A percentile compares a stretch with the other conserved stretches of the same genome.
Conservation (phyloP, 2,888 invertebrate genomes). For the Torymus tubicola region DNA sequence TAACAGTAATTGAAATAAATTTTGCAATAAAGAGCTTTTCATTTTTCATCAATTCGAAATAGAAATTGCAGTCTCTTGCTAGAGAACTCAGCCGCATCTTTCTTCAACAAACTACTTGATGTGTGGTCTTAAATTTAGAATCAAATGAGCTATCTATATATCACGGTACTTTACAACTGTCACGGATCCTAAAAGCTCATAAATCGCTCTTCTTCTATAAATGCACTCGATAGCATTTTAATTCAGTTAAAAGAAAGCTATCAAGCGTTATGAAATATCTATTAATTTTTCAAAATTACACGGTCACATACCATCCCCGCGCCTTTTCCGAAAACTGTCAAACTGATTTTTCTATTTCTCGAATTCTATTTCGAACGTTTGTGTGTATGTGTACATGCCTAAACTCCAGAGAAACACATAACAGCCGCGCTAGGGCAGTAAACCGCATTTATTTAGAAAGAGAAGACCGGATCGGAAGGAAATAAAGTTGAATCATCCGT, state of each 20-base stretch:
- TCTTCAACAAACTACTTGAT: too few relatives aligned
- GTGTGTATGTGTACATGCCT: not conserved
- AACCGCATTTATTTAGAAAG: not conserved
- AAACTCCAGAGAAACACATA: too few relatives aligned
- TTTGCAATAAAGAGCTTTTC: too few relatives aligned
- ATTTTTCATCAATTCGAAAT: too few relatives aligned
- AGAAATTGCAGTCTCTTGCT: too few relatives aligned
- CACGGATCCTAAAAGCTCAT: too few relatives aligned
- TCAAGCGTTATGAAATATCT: not conserved
- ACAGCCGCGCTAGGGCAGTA: not conserved
- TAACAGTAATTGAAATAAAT: too few relatives aligned
- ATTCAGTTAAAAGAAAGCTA: not conserved
- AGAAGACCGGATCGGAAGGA: not conserved
- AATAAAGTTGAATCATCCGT: slow-evolving; percentile 23
- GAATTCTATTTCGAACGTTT: slow-evolving; percentile 8
- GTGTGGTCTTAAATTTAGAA: too few relatives aligned
- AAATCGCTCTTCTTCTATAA: not conserved
- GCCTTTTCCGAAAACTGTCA: not conserved
- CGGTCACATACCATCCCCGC: too few relatives aligned
- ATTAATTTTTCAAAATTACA: too few relatives aligned
- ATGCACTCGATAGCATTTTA: slow-evolving; percentile 8
- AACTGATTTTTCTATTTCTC: not conserved
- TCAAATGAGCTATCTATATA: too few relatives aligned
- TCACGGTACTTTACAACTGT: slow-evolving; percentile 1
- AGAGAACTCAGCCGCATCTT: too few relatives aligned